phyloP scores from a whole-genome alignment of 2,888 invertebrate species.

The Chrysodeixis includens region DNA sequence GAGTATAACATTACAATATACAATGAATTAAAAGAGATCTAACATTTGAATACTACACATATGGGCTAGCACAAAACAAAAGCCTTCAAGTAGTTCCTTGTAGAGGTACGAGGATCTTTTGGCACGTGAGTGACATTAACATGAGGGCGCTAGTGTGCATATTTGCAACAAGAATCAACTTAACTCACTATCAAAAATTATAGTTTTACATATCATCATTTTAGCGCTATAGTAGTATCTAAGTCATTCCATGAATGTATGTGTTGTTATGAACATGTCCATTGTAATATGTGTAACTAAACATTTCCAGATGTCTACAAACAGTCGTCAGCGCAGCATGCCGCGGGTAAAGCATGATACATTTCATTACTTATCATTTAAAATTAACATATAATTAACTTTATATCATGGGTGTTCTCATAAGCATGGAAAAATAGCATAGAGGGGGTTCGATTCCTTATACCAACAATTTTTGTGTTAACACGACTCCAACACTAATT shows the following conservation, averaged over 20 bases:
- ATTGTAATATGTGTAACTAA: slow-evolving; percentile 37
- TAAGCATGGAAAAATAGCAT: neutral
- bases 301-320: slow-evolving; percentile 85
- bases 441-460: slow-evolving; percentile 1
- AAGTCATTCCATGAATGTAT: slow-evolving; percentile 5
- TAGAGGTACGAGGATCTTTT: no score
- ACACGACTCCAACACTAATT: no score
- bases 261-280: neutral
- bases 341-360: slow-evolving; percentile 83
- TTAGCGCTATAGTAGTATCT: no score
- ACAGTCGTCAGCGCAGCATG: slow-evolving; percentile 85
- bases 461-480: no score
- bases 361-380: slow-evolving; percentile 56
- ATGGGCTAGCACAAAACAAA: no score
- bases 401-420: neutral
- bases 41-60: no score
- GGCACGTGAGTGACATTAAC: no score
- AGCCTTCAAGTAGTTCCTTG: no score
- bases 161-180: no score
- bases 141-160: no score
- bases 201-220: neutral
- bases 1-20: neutral
- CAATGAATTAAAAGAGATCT: no score
- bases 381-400: neutral
- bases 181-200: no score